Evolutionary conservation across 2,113 vertebrate species (phyloP).

Genomic region (Nothobranchius furzeri): DNA sequence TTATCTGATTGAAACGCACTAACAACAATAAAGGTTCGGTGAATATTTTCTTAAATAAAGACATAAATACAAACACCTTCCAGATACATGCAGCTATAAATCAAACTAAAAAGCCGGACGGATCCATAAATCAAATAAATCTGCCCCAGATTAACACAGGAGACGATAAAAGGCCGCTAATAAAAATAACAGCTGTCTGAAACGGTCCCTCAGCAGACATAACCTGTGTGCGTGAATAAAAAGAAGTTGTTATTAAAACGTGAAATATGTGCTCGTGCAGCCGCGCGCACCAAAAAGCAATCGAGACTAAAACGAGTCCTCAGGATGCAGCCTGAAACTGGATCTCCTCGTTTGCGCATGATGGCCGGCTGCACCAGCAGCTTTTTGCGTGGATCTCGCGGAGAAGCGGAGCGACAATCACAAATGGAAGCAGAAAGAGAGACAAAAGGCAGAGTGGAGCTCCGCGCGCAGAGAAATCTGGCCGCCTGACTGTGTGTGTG

Average conservation of each 20-base stretch:
- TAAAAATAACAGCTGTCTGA: not conserved
- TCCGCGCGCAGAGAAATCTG: slow-evolving; percentile 83
- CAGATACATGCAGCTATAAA: no score
- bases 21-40: not conserved
- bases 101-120: no score
- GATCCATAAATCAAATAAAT: no score
- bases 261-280: slow-evolving; percentile 14
- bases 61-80: no score
- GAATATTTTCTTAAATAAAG: no score
- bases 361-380: slow-evolving; percentile 36
- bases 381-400: slow-evolving; percentile 41
- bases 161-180: not conserved
- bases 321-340: slow-evolving; percentile 39
- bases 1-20: not conserved
- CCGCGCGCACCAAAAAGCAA: slow-evolving; percentile 26
- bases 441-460: slow-evolving; percentile 76
- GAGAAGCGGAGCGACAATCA: slow-evolving; percentile 54
- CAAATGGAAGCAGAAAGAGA: slow-evolving; percentile 55
- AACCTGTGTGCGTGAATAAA: not conserved
- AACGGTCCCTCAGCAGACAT: not conserved
- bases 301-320: slow-evolving; percentile 36
- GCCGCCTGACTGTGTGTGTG: slow-evolving; percentile 88
- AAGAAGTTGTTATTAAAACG: not conserved
- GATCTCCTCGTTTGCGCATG: slow-evolving; percentile 44
- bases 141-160: no score